phyloP scores from a whole-genome alignment of 2,113 vertebrate species.

The Strix aluco region DNA sequence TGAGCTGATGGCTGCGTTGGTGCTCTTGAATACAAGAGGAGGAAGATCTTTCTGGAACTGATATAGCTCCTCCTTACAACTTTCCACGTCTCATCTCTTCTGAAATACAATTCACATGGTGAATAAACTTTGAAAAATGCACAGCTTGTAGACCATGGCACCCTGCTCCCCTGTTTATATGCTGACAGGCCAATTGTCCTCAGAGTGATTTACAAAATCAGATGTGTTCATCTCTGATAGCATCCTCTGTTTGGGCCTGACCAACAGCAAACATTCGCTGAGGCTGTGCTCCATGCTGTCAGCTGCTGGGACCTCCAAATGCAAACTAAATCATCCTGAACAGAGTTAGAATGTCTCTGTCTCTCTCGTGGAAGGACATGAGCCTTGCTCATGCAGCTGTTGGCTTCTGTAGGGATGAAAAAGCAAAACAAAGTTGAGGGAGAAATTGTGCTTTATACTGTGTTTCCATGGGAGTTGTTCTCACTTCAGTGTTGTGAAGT shows the following conservation, averaged over 20 bases:
- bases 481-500: not conserved
- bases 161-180: not conserved
- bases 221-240: too few species aligned
- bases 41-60: not conserved
- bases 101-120: not conserved
- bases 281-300: fast-evolving
- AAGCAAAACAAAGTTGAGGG: not conserved
- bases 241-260: not conserved
- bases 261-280: not conserved
- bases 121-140: not conserved
- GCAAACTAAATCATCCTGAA: not conserved
- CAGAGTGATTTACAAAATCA: not conserved
- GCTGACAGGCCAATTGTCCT: not conserved
- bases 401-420: not conserved
- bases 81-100: not conserved
- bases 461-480: not conserved
- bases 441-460: not conserved
- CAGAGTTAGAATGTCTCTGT: not conserved
- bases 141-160: not conserved
- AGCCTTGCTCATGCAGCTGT: not conserved
- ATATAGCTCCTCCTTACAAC: not conserved
- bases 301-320: not conserved
- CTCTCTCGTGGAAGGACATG: not conserved
- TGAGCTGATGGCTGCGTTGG: not conserved
- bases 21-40: not conserved